These are phyloP conservation scores for Leucophenga montana DNA, from an alignment of 2,888 invertebrate species.

Conservation along the genomic window DNA sequence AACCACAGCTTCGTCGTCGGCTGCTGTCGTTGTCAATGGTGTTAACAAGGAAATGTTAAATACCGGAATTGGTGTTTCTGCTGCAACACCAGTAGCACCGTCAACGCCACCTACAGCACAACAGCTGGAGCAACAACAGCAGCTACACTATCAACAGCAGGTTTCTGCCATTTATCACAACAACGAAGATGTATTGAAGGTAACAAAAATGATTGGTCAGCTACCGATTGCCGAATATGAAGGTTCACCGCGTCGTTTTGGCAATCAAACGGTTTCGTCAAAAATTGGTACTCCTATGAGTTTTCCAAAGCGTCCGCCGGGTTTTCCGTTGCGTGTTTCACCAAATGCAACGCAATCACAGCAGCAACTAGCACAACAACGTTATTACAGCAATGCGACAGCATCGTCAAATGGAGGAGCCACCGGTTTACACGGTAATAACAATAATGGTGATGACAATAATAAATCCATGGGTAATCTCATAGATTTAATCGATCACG, in stretches of 20 bases:
- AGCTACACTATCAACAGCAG: conserved; percentile 36
- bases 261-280: conserved; percentile 72
- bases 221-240: conserved; percentile 93
- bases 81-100: neutral
- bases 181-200: conserved; percentile 70
- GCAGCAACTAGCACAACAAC: conserved; percentile 43
- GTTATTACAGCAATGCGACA: conserved; percentile 34
- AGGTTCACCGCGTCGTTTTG: conserved; percentile 90
- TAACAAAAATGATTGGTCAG: conserved; percentile 73
- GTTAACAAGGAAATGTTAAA: neutral
- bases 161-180: conserved; percentile 31
- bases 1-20: conserved; percentile 41
- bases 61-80: neutral
- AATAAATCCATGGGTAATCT: conserved; percentile 60
- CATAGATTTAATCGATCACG: conserved; percentile 59
- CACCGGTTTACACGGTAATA: conserved; percentile 21
- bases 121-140: conserved; percentile 25
- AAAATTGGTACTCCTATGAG: conserved; percentile 1
- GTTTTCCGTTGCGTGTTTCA: conserved; percentile 83
- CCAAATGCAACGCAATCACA: conserved; percentile 45
- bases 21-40: neutral
- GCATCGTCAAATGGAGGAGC: conserved; percentile 43
- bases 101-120: neutral
- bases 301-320: conserved; percentile 83
- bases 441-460: conserved; percentile 37